Conservation (phyloP, 1,140 invertebrate species). For the Lithobius niger region DNA sequence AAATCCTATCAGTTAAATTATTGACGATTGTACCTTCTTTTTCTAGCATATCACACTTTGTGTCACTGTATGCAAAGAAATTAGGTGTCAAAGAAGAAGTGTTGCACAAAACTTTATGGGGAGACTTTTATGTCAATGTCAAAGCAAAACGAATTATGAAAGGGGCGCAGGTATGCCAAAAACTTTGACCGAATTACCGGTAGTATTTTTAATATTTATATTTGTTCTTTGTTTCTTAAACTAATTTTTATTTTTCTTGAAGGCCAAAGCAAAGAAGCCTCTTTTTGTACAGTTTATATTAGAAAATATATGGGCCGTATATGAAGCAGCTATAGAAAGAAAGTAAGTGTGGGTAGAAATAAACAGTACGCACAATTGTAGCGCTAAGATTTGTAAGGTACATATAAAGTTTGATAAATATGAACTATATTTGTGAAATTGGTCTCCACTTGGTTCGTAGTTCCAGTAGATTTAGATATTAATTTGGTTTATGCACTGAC, state of each 20-base stretch:
- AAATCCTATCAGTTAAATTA: no score
- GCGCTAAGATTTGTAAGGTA: no score
- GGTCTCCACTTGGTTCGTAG: no score
- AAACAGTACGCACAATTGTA: no score
- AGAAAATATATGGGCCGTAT: constrained; percentile 86
- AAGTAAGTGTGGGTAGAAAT: constrained; percentile 36
- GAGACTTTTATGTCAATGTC: constrained; percentile 81
- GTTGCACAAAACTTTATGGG: constrained; percentile 75
- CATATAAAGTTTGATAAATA: no score
- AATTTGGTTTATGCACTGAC: no score
- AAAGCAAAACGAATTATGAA: constrained; percentile 76
- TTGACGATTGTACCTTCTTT: no score
- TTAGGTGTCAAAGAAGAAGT: constrained; percentile 48
- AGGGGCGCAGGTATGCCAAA: constrained; percentile 60
- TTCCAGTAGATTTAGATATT: no score
- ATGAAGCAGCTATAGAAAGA: constrained; percentile 61
- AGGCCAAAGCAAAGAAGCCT: constrained; percentile 80
- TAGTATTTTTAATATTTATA: constrained; percentile 7
- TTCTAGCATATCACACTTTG: constrained; percentile 62
- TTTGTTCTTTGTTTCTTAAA: no score
- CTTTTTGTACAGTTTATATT: constrained; percentile 91
- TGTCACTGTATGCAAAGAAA: constrained; percentile 66
- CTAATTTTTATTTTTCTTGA: no score
- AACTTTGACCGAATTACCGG: not conserved
- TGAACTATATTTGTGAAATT: no score